Evolutionary conservation across 2,797 vertebrate species (phyloP).

Genomic region (Podargus strigoides): DNA sequence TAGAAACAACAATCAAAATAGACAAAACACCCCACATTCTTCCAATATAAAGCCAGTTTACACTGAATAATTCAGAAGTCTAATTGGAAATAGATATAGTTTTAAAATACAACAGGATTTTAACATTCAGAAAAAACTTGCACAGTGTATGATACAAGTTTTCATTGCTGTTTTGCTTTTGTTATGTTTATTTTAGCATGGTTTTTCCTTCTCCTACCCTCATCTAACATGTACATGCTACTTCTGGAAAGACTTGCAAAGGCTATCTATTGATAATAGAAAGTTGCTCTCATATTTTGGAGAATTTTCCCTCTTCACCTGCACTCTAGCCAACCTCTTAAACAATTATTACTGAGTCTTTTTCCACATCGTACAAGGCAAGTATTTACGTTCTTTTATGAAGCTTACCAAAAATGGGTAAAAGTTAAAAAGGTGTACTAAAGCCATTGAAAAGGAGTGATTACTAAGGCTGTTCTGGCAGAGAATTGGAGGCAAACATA

Average conservation of each 20-base stretch:
- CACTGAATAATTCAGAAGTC: constrained; percentile 5
- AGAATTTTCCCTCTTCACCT: not conserved
- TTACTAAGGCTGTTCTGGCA: not conserved
- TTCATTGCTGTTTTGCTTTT: not conserved
- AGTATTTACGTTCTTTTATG: not conserved
- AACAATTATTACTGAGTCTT: not conserved
- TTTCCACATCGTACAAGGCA: not conserved
- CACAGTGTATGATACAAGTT: not conserved
- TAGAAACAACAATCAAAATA: not conserved
- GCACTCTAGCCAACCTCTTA: not conserved
- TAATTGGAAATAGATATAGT: not conserved
- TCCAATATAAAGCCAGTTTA: not conserved
- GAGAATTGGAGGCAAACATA: not conserved
- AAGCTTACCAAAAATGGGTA: not conserved
- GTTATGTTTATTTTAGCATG: not conserved
- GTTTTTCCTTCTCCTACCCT: not conserved
- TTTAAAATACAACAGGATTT: not conserved
- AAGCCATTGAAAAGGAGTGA: not conserved
- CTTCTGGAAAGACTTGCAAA: not conserved
- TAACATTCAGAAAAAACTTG: not conserved
- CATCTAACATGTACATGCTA: not conserved
- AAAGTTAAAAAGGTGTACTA: not conserved
- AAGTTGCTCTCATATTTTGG: not conserved
- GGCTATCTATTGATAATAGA: not conserved
- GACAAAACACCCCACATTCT: not conserved